Conservation (phyloP, 2,888 invertebrate genomes). For the Eupithecia abbreviata region DNA sequence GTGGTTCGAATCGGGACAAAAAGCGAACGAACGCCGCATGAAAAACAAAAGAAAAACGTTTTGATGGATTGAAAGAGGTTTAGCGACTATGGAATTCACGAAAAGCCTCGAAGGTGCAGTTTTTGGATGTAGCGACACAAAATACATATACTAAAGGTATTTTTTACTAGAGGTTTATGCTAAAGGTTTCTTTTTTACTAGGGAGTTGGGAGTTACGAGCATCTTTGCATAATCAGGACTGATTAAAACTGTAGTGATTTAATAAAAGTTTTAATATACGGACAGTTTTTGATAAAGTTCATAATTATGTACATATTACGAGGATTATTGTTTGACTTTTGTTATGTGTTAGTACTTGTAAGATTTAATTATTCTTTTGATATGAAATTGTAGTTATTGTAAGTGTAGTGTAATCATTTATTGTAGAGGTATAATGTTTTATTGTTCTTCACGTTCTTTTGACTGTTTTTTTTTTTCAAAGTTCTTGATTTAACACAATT, state of each 20-base stretch:
- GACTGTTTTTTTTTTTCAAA: too few relatives aligned
- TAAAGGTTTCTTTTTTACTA: too few relatives aligned
- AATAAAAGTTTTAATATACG: not conserved
- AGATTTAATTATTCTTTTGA: too few relatives aligned
- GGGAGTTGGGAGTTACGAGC: too few relatives aligned
- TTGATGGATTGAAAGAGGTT: conserved; percentile 13
- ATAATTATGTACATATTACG: too few relatives aligned
- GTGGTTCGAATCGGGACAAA: conserved; percentile 16
- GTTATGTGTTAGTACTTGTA: too few relatives aligned
- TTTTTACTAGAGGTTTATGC: not conserved
- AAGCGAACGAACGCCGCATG: not conserved
- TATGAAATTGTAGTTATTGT: too few relatives aligned
- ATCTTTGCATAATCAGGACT: not conserved
- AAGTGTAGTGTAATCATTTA: too few relatives aligned
- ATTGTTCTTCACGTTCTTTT: too few relatives aligned
- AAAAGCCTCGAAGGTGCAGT: not conserved
- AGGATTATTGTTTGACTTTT: too few relatives aligned
- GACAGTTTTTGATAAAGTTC: not conserved
- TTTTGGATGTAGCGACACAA: not conserved
- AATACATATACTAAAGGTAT: not conserved
- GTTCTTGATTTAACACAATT: too few relatives aligned
- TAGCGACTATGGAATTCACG: not conserved
- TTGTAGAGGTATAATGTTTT: too few relatives aligned
- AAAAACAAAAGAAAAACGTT: not conserved
- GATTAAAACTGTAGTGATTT: not conserved